Conservation (phyloP, 2,113 vertebrate genomes). For the Strix aluco region DNA sequence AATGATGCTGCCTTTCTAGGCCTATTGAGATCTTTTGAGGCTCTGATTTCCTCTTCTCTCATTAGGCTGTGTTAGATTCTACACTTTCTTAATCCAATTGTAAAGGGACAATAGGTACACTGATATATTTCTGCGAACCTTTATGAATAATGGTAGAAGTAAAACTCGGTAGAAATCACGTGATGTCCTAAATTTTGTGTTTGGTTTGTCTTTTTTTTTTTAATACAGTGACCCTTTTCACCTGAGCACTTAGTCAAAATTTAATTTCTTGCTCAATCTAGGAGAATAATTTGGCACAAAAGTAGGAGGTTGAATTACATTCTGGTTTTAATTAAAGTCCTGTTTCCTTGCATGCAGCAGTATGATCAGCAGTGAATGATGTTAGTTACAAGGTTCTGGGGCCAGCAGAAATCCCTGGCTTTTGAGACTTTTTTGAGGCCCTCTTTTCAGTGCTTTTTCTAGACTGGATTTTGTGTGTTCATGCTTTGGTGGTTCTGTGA, state of each 20-base stretch:
- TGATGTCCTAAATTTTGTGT: neutral
- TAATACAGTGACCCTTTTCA: neutral
- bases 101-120: neutral
- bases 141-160: neutral
- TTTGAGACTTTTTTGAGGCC: neutral
- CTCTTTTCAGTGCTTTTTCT: neutral
- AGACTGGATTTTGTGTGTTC: neutral
- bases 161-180: neutral
- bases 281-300: neutral
- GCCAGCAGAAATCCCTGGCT: neutral
- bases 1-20: neutral
- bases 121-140: neutral
- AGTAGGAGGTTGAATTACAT: neutral
- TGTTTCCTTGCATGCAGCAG: neutral
- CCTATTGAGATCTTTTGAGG: neutral
- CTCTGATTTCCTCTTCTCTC: neutral
- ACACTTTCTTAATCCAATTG: neutral
- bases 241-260: neutral
- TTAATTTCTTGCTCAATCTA: neutral
- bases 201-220: neutral
- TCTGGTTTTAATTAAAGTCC: neutral
- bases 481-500: neutral
- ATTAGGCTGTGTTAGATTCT: neutral
- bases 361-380: neutral
- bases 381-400: neutral